Base-by-base conservation (phyloP, 30 jellyfish, hydroid and myxozoan species). In the Nemopilema nomurai region DNA sequence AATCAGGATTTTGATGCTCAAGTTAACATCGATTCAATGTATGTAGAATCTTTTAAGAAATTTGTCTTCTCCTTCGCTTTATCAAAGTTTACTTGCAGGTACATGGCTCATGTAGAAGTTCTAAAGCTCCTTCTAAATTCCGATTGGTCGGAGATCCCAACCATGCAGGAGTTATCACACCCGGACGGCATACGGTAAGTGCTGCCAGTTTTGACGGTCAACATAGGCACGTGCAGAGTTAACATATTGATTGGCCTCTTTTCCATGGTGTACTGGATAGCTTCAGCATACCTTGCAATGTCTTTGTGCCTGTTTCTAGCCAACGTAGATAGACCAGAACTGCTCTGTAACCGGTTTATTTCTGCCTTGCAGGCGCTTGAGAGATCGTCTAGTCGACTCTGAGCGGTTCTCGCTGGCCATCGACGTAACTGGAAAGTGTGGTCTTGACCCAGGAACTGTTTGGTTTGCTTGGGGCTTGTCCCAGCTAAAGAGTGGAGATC, bases 391-490 rank as follows among this genome's bases (percentile, higher is more conserved):
- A 17, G 81, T 94, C 57, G 97, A 94, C 29, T 78, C 92, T 52
- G 99, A 94, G 62, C 49, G 97, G 51, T 94, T 79, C 69, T 73
- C 97, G 24, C 79, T 94, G 66, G 99, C 99, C 23, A 74, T 85
- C 9, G 99, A 94, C 23, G 90, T 94, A 41, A 82, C 99, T 16
- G 90, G 96, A 19, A 94, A 94, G 84, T 90, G 97, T 76, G 99
- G 96, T n/a, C 96, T 94, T 0, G 99, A 94, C 80, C 92, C 97
- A 0, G 78, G 79, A 16, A 64, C 97, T 28, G 99, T 94, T 22
- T 82, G 92, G 94, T 94, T 94, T 53, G 85, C 91, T 13, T 85
- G 95, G 97, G 99, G 99, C 18, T 27, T 94, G 65, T 86, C 99
- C 27, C 89, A 81, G 74, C 92, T 94, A 28, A 94, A 90, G 82